Conservation (phyloP, 1,140 invertebrate genomes). For the Pseudomyrmex gracilis region DNA sequence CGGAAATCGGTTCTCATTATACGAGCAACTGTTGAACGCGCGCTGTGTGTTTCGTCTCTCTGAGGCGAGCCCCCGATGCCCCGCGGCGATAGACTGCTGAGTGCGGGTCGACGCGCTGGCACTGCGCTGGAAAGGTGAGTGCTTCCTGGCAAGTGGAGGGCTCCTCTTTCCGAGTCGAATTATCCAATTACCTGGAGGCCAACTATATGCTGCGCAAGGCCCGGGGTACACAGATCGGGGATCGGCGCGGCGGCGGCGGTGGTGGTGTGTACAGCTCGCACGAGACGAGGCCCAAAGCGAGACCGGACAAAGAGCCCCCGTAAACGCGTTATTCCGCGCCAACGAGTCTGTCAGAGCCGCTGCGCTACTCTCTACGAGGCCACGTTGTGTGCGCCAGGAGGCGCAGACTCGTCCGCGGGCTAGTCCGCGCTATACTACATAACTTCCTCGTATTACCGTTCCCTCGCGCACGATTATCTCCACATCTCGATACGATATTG, state of each 20-base stretch:
- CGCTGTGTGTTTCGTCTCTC: conserved; percentile 7
- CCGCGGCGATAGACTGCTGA: conserved; percentile 8
- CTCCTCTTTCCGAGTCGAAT: conserved; percentile 70
- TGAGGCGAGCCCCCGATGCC: not conserved
- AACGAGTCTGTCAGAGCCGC: conserved; percentile 85
- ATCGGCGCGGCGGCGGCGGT: conserved; percentile 55
- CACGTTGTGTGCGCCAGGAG: conserved; percentile 20
- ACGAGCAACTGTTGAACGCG: conserved; percentile 16
- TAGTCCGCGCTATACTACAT: conserved; percentile 20
- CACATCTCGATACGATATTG: conserved; percentile 28
- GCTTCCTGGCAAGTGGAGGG: conserved; percentile 43
- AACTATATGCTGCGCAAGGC: conserved; percentile 61
- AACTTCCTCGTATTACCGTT: not conserved
- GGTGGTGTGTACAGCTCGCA: conserved; percentile 49
- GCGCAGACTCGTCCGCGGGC: conserved; percentile 47
- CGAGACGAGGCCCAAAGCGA: conserved; percentile 82
- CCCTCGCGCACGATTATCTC: not conserved
- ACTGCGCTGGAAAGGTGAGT: conserved; percentile 53
- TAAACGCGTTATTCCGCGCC: conserved; percentile 86
- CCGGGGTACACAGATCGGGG: conserved; percentile 59
- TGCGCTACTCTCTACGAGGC: conserved; percentile 70
- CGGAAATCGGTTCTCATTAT: conserved; percentile 5
- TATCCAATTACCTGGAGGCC: conserved; percentile 75
- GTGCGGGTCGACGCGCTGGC: conserved; percentile 30
- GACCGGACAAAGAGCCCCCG: conserved; percentile 83